Evolutionary conservation across 2,113 vertebrate genomes (phyloP), one percentile per base, ranked within the genome.

Genomic region (Rhodinocichla rosea): DNA sequence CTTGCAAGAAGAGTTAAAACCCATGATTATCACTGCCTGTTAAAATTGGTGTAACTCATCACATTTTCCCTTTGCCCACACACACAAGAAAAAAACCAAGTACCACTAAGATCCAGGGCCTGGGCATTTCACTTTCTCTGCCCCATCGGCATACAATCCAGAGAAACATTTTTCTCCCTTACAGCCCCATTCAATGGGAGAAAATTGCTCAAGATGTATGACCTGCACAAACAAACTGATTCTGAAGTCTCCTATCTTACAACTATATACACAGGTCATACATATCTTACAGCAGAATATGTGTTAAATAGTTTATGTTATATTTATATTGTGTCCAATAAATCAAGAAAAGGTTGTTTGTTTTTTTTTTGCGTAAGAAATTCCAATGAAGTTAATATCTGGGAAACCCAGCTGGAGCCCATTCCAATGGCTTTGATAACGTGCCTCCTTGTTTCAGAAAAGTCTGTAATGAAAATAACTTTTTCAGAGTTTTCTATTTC

Each of bases 81-180:
- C 8, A 63, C 13, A 23, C 7, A 68, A 65, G 19, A 37, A 68
- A 49, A 47, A 10, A 35, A 0, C 32, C 33, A 64, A 37, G 11
- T 13, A 89, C 9, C 2, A 4, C n/a, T 45, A 73, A 69, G 17
- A 77, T 65, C 7, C 18, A 37, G 28, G 8, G 13, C 6, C 3
- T 19, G 16, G 21, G 13, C 11, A 62, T 52, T 68, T 79, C 20
- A 2, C 11, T 32, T 44, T 71, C 81, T 57, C n/a, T 69, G 16
- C 22, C 15, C 56, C 1, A 5, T 79, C 39, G n/a, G 28, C 17
- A 12, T 8, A 53, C 0, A 0, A 20, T 37, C 30, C 5, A 64
- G 23, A 86, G 50, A 88, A 73, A 73, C 3, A 15, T 1, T 53
- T 44, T 81, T 70, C 23, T 14, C 8, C 42, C 39, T 59, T 64